Base-by-base conservation (phyloP, 2,113 vertebrate genomes). In the Vireo altiloquus region DNA sequence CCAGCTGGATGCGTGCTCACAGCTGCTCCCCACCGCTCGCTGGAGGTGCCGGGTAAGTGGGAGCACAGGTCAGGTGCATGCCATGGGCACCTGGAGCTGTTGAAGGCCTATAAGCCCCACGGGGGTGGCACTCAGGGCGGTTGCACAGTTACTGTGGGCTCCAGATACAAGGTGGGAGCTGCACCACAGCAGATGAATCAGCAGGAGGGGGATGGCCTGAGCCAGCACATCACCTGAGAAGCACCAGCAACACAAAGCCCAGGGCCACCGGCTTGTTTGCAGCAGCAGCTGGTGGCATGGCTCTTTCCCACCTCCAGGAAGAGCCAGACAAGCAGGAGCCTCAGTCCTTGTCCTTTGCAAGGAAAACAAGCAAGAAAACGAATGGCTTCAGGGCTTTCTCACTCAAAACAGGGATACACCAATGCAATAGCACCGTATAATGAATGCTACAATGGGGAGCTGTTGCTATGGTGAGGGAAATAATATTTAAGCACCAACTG, bases 401-500 rank as follows among this genome's bases (percentile, higher is more conserved):
- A 88, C 93, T 91, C 84, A 49, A 93, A 90, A 94, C 87, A 85
- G 80, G 15, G 47, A 49, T 64, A 63, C 90, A 90, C 85, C 96
- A 30, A 49, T 90, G 95, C 96, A 92, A n/a, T 15, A 40, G 83
- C 94, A 81, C 70, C 9, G 15, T 66, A 65, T 74, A 91, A 70
- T 2, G 21, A 91, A 96, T 87, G 85, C 95, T 95, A 89, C 50
- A 63, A 52, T 69, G 82, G 81, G 76, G 77, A 31, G 82, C 82
- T 80, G 71, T 85, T 60, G 53, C 96, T 93, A 83, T 69, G 94
- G 96, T 94, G 93, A 93, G 79, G 53, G n/a, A 59, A 77, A 91
- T 93, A 97, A 95, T 94, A 97, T 92, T 97, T 94, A 97, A 96
- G 82, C 15, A 74, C 76, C 64, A 94, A 95, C 81, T 94, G 92